Conservation (phyloP, 2,797 vertebrate genomes). For the Hylomyscus alleni region DNA sequence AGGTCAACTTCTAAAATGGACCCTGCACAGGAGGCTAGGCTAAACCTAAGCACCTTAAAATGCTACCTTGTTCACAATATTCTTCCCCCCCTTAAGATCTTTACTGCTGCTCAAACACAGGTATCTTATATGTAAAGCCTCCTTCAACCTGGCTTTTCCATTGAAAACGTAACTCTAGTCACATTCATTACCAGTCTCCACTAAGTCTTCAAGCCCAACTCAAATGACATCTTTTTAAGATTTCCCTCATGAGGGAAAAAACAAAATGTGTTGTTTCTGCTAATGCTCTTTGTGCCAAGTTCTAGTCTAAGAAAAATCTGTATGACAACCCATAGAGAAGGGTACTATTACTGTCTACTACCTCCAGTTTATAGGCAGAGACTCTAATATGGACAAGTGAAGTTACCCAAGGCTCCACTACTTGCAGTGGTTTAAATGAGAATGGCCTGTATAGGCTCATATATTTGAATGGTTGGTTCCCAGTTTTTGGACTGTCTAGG, state of each 20-base stretch:
- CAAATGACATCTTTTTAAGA: background rate
- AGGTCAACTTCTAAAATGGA: background rate
- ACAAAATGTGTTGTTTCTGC: background rate
- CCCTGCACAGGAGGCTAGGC: background rate
- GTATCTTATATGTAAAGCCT: background rate
- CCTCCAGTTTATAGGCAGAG: background rate
- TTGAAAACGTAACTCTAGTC: background rate
- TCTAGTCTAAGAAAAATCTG: background rate
- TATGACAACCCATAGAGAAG: background rate
- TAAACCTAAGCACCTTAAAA: background rate
- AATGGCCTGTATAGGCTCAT: background rate
- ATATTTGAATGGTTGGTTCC: background rate
- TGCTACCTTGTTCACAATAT: background rate
- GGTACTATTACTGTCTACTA: no score
- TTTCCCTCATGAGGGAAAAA: background rate
- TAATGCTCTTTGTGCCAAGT: background rate
- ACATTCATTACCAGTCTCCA: conserved; percentile 1
- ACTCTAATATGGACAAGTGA: background rate
- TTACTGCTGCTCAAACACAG: background rate
- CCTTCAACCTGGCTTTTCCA: background rate
- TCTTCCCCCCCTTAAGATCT: background rate
- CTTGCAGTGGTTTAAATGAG: background rate
- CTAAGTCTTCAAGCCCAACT: background rate
- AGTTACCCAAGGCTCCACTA: background rate
- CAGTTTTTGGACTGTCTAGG: background rate